Conservation (phyloP, 35 echinoderm and acorn worm genomes). For the Apostichopus parvimensis region DNA sequence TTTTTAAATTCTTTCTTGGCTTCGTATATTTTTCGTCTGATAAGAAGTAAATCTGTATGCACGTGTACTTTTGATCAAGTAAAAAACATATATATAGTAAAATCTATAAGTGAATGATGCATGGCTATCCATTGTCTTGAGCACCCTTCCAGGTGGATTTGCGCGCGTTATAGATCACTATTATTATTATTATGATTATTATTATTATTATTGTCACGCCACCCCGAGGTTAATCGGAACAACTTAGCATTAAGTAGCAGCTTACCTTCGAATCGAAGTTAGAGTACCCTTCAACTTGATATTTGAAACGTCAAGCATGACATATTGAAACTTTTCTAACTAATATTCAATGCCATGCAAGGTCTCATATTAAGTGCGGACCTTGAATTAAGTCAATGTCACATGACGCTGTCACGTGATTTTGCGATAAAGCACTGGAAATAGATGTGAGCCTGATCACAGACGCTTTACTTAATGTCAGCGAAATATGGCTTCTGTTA, state of each 20-base stretch:
- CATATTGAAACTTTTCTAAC: neutral
- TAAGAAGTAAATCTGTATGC: neutral
- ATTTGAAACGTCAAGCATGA: neutral
- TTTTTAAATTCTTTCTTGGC: neutral
- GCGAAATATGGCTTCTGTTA: too few species aligned
- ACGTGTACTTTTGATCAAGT: neutral
- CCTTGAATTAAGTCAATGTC: conserved; percentile 4
- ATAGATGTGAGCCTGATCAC: neutral
- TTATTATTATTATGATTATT: too few species aligned
- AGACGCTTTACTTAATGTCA: neutral
- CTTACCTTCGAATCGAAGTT: neutral
- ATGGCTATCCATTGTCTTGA: neutral
- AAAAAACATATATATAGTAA: neutral
- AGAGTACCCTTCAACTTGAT: neutral
- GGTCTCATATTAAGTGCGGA: neutral
- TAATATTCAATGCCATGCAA: neutral
- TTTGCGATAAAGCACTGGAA: neutral
- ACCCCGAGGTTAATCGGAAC: neutral
- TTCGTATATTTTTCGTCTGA: neutral
- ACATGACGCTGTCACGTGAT: neutral
- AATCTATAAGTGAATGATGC: neutral
- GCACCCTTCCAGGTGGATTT: too few species aligned
- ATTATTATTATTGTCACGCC: neutral
- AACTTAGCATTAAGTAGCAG: neutral
- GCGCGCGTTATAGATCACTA: too few species aligned